Percentiles rank a stretch among this genome's conserved stretches.
phyloP scores from a whole-genome alignment of 2,113 vertebrate genomes.

The Psittacula cyanocephala region DNA sequence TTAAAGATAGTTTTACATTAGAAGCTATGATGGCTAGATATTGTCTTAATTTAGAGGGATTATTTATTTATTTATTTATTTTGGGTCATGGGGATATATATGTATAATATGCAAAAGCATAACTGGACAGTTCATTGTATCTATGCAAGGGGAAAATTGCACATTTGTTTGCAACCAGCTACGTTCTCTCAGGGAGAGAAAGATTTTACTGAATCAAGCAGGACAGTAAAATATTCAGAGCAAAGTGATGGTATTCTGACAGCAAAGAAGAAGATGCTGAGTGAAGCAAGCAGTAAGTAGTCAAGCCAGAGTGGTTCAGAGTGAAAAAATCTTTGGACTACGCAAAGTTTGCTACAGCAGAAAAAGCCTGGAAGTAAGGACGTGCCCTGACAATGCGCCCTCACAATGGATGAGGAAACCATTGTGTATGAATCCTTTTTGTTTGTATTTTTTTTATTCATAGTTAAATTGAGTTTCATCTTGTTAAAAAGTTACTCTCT shows the following conservation, averaged over 20 bases:
- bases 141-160: background rate
- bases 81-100: background rate
- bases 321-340: background rate
- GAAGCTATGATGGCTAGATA: background rate
- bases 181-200: background rate
- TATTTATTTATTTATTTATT: background rate
- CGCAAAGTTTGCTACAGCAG: background rate
- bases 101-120: background rate
- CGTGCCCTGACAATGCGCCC: background rate
- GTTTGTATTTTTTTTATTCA: background rate
- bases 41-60: accelerated
- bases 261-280: background rate
- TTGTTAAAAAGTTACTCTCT: background rate
- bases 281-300: background rate
- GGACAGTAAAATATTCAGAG: background rate
- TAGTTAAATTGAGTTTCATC: background rate
- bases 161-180: background rate
- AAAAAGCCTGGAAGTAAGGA: background rate
- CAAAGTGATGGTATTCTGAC: background rate
- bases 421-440: background rate
- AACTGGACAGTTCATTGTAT: background rate
- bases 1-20: background rate
- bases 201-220: background rate
- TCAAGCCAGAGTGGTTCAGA: background rate
- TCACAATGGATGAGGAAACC: background rate